Conservation (phyloP, 2,113 vertebrate genomes). For the Gulo gulo region DNA sequence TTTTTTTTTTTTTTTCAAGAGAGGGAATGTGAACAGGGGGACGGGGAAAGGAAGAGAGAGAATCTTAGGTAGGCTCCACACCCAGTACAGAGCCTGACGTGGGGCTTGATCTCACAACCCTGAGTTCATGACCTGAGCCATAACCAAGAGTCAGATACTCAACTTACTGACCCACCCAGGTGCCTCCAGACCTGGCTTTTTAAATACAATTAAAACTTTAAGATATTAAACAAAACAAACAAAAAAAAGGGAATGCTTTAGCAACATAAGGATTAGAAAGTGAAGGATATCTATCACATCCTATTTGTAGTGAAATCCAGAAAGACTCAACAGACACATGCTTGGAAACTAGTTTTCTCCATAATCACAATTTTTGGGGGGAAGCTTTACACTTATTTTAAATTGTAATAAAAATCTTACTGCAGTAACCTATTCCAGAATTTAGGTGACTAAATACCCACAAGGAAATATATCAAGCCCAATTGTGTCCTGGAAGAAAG, state of each 20-base stretch:
- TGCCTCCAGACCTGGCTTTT: neutral
- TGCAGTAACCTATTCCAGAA: neutral
- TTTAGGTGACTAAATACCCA: neutral
- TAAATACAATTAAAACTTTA: neutral
- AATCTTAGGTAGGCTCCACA: too few species aligned
- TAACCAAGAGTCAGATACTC: too few species aligned
- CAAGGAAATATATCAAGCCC: neutral
- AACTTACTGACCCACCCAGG: too few species aligned
- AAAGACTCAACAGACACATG: neutral
- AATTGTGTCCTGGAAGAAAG: neutral
- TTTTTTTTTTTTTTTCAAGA: too few species aligned
- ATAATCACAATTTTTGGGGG: neutral
- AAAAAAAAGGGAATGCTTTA: neutral
- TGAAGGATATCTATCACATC: neutral
- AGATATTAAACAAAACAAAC: neutral
- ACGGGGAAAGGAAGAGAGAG: too few species aligned
- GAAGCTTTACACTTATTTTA: neutral
- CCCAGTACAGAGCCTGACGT: too few species aligned
- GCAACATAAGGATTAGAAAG: neutral
- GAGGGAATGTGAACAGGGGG: too few species aligned
- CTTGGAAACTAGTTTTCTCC: neutral
- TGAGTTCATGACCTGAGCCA: too few species aligned
- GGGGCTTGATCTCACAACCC: too few species aligned
- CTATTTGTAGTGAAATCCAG: neutral
- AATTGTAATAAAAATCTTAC: neutral